Conservation (phyloP, 2,113 vertebrate species). For the Cettia cetti region DNA sequence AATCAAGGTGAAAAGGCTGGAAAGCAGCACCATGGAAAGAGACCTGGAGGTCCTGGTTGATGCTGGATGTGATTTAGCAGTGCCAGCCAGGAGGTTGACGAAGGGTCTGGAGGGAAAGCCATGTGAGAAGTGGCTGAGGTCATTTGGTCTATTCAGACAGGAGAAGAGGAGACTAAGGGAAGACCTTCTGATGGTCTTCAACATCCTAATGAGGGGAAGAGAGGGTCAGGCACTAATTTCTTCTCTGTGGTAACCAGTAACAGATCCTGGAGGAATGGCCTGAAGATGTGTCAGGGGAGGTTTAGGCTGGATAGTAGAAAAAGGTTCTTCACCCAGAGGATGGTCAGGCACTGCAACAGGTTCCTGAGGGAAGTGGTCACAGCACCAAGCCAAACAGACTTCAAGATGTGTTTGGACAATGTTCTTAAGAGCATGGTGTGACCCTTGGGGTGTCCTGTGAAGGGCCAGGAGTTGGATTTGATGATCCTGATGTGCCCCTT, state of each 20-base stretch:
- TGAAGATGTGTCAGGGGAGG: neutral
- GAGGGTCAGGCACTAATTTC: neutral
- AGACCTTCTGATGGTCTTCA: neutral
- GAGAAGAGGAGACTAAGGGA: neutral
- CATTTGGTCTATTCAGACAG: accelerated
- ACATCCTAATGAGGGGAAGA: neutral
- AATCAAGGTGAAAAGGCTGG: neutral
- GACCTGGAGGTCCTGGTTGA: neutral
- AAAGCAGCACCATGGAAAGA: neutral
- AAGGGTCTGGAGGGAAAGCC: neutral
- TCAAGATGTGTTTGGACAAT: neutral
- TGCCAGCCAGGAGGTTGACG: neutral
- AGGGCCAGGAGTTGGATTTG: neutral
- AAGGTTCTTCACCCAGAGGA: neutral
- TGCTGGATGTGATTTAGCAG: neutral
- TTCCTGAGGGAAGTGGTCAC: neutral
- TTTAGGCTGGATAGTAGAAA: neutral
- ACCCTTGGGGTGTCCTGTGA: neutral
- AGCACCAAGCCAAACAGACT: neutral
- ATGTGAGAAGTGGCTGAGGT: neutral
- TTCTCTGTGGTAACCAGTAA: neutral
- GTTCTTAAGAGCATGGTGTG: neutral
- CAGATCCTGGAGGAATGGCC: neutral
- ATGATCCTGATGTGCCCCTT: neutral
- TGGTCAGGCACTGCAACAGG: neutral